phyloP scores from a whole-genome alignment of 2,888 invertebrate species.

The Acleris cristana region DNA sequence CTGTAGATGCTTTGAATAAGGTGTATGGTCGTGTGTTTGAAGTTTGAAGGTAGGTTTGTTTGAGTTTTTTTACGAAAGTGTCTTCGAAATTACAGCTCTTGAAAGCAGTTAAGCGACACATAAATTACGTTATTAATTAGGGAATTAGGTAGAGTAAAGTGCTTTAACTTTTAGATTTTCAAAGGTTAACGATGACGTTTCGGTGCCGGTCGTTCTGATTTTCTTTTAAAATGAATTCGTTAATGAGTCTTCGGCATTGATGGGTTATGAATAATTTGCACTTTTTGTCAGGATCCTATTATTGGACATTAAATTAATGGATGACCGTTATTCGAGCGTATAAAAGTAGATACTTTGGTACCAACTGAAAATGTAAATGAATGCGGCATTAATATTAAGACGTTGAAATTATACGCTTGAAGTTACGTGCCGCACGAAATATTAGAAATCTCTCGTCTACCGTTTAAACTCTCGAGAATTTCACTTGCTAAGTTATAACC shows the following conservation, averaged over 20 bases:
- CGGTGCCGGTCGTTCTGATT: too few species aligned
- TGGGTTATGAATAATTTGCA: slow-evolving; percentile 1
- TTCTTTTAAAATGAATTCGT: too few species aligned
- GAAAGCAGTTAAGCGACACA: slow-evolving; percentile 17
- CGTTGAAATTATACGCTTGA: too few species aligned
- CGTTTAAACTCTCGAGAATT: too few species aligned
- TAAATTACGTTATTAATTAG: slow-evolving; percentile 32
- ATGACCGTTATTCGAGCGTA: too few species aligned
- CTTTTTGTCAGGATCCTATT: slow-evolving; percentile 5
- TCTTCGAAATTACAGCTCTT: slow-evolving; percentile 26
- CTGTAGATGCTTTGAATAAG: background rate
- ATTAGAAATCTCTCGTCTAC: too few species aligned
- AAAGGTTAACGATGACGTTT: background rate
- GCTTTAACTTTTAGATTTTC: slow-evolving; percentile 22
- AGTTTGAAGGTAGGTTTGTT: slow-evolving; percentile 2
- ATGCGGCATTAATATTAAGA: too few species aligned
- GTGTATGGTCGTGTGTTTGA: background rate
- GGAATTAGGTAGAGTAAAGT: slow-evolving; percentile 5
- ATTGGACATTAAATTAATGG: background rate
- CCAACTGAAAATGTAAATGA: too few species aligned
- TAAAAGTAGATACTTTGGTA: too few species aligned
- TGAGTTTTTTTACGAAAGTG: slow-evolving; percentile 35
- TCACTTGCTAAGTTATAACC: too few species aligned
- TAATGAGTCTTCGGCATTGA: too few species aligned
- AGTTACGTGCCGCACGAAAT: too few species aligned